Evolutionary conservation across 2,113 vertebrate species (phyloP).

Genomic region (Vombatus ursinus): DNA sequence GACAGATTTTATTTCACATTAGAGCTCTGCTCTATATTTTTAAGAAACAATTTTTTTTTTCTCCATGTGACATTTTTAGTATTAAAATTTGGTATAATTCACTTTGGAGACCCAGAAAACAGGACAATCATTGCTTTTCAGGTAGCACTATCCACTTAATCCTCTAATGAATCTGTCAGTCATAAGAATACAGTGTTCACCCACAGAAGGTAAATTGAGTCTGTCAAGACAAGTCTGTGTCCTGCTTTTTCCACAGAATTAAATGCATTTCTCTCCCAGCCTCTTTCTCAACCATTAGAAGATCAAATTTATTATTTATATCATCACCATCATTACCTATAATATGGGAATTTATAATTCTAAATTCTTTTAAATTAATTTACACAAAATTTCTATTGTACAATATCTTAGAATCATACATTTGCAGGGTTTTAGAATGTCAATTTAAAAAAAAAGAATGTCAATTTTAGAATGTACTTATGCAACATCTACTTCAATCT

Average conservation of each 20-base stretch:
- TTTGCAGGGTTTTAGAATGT: background rate
- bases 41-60: constrained; percentile 1
- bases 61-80: background rate
- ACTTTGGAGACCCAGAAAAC: background rate
- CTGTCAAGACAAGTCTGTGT: constrained; percentile 19
- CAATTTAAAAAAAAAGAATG: background rate
- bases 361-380: background rate
- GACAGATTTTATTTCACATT: background rate
- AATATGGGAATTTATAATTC: background rate
- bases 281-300: background rate
- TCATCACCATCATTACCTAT: background rate
- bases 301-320: background rate
- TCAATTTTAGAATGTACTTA: background rate
- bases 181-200: background rate
- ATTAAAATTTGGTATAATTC: background rate
- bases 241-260: background rate
- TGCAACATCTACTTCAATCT: background rate
- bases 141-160: background rate
- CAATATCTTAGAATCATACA: background rate
- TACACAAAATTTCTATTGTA: background rate
- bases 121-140: background rate
- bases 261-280: background rate
- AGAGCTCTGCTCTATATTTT: background rate
- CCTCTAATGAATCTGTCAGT: background rate
- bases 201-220: constrained; percentile 21